These are phyloP conservation scores for Cylas formicarius DNA, from an alignment of 1,140 invertebrate genomes.

Conservation along the genomic window DNA sequence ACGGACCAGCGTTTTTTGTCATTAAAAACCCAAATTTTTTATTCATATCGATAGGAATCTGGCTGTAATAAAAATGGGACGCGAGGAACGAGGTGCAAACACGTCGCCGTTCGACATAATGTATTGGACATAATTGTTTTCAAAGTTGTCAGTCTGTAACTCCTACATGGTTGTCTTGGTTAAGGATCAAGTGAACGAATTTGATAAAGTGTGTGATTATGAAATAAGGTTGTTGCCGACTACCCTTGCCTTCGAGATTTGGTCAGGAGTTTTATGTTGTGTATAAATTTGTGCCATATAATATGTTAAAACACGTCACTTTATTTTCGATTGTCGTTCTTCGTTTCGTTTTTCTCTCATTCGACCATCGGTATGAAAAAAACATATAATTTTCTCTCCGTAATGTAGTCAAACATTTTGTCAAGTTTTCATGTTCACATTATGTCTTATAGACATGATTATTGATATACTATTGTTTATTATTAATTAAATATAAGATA, in stretches of 20 bases:
- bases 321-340: slow-evolving; percentile 13
- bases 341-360: background rate
- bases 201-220: slow-evolving; percentile 41
- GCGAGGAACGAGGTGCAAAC: too few relatives aligned
- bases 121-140: slow-evolving; percentile 27
- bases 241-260: slow-evolving; percentile 32
- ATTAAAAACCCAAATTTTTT: too few relatives aligned
- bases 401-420: slow-evolving; percentile 39
- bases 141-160: slow-evolving; percentile 3
- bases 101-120: too few relatives aligned
- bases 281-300: slow-evolving; percentile 35
- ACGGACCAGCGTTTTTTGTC: too few relatives aligned
- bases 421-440: slow-evolving; percentile 39
- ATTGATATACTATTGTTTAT: slow-evolving; percentile 43
- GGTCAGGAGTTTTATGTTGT: slow-evolving; percentile 23
- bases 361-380: too few relatives aligned
- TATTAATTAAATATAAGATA: slow-evolving; percentile 43
- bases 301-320: too few relatives aligned
- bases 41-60: too few relatives aligned
- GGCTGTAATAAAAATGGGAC: too few relatives aligned
- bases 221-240: slow-evolving; percentile 29
- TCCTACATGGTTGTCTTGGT: slow-evolving; percentile 32
- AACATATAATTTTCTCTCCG: too few relatives aligned
- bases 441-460: slow-evolving; percentile 41
- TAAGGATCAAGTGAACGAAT: slow-evolving; percentile 31